These are phyloP conservation scores for Melanotaenia trifasciata DNA, from an alignment of 2,797 vertebrate genomes.

Conservation along the genomic window DNA sequence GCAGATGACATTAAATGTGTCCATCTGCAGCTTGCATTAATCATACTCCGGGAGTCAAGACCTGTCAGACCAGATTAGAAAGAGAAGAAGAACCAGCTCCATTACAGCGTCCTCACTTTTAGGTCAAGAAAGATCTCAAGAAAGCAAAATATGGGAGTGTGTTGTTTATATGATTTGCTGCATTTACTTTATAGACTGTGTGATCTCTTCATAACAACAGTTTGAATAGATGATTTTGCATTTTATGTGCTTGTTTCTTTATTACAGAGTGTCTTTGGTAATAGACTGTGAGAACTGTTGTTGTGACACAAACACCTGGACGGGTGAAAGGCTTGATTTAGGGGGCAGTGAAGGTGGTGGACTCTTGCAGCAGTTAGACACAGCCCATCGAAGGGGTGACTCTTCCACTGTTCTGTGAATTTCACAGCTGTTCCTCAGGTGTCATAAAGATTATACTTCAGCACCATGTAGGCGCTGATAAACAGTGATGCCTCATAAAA, in stretches of 20 bases:
- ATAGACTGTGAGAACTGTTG: conserved; percentile 48
- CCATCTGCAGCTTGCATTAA: conserved; percentile 72
- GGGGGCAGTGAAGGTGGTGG: conserved; percentile 21
- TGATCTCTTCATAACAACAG: conserved; percentile 7
- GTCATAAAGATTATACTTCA: conserved; percentile 71
- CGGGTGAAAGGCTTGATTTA: conserved; percentile 33
- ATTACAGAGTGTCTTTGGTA: conserved; percentile 25
- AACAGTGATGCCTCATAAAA: conserved; percentile 68
- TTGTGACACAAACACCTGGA: conserved; percentile 44
- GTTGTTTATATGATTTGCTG: conserved; percentile 22
- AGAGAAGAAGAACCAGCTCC: conserved; percentile 53
- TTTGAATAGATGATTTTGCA: conserved; percentile 1
- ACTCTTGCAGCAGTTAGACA: conserved; percentile 37
- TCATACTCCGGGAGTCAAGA: conserved; percentile 71
- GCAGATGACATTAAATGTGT: conserved; percentile 77
- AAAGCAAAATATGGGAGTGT: conserved; percentile 27
- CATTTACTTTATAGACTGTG: conserved; percentile 20
- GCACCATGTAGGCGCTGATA: conserved; percentile 66
- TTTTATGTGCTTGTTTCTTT: conserved; percentile 14
- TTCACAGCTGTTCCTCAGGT: conserved; percentile 64
- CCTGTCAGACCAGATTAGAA: conserved; percentile 68
- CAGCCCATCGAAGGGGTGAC: conserved; percentile 59
- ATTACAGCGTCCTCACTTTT: conserved; percentile 52
- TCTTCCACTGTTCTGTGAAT: conserved; percentile 56
- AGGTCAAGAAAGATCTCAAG: conserved; percentile 43